Base-by-base conservation (phyloP, 1,140 invertebrate species). In the Drosophila tani region DNA sequence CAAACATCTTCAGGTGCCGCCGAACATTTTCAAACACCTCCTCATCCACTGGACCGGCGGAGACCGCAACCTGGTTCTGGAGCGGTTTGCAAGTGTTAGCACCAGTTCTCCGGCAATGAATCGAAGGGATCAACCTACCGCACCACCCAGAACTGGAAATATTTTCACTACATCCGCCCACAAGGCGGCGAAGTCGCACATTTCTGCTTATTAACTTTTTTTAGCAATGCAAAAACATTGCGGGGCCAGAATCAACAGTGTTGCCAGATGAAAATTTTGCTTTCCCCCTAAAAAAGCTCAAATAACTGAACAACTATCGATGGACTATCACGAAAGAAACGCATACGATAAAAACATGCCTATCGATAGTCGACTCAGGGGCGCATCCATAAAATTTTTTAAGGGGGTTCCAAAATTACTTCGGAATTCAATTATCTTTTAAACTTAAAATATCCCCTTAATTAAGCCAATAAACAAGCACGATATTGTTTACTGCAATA, bases 121-220 rank as follows among this genome's bases (percentile, higher is more conserved):
- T 9, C n/a, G 1, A n/a, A 46, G 3, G 7, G 4, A 5, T 17
- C 9, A n/a, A 64, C 77, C 46, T 59, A 91, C 88, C 29, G 55
- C 63, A 15, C 88, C 81, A 40, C 75, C 51, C 17, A 91, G 49
- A 43, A 88, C 69, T 29, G 87, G 87, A 58, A 91, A 91, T 50
- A 91, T 77, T 70, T 84, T 75, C 2, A 69, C n/a, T 0, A 79
- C 75, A 45, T 91, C 65, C 8, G 51, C 24, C 88, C 87, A 91
- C 40, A 91, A 35, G 4, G 14, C 38, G 50, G 68, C 69, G 45
- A 91, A 77, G 56, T 87, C 79, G 49, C 59, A 53, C 82, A 86
- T 87, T 69, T 46, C 35, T 35, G 5, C 17, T 29, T 11, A 24
- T 15, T 40, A 46, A 19, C 6, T 66, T 24, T 46, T 35, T 47